Evolutionary conservation across 2,888 invertebrate species (phyloP), one percentile per base, ranked within the genome.

Genomic region (Cantharis lateralis): DNA sequence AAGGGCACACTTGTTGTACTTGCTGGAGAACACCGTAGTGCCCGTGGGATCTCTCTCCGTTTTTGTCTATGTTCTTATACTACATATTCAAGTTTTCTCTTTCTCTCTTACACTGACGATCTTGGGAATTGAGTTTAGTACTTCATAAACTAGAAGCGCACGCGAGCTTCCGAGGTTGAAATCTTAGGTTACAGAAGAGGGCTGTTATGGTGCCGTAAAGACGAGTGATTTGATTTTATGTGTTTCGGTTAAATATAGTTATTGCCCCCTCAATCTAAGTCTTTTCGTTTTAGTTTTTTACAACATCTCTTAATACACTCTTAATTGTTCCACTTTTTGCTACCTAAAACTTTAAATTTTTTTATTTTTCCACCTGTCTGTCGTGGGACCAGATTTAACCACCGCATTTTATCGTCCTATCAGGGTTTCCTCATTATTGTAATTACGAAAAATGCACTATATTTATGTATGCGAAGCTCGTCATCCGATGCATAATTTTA

Each of bases 191-290:
- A 86, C 87, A 84, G 85, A 83, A 83, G 86, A 87, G 87, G 87
- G 87, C 86, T 84, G 87, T 88, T 87, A 88, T 87, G 87, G 87
- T 86, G 86, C 85, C 86, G 87, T 87, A 88, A 88, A 88, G 87
- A 87, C 87, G 86, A 86, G 86, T 87, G 88, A 88, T 88, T 88
- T 88, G 87, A 88, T 88, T 88, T 87, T 88, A 88, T 88, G 88
- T 87, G 87, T 87, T 87, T 87, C 87, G 85, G 86, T 87, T 87
- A 87, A 88, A 88, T 88, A 88, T 87, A 86, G 85, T 86, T 87
- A 87, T 87, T 66, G 64, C 64, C 64, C 64, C 84, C 85, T 18
- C 24, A 66, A 66, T 66, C 18, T 24, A 66, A 66, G 24, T 66
- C 64, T 66, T 66, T 75, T 66, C 18, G 18, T 66, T 66, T 66